Evolutionary conservation across 2,113 vertebrate genomes (phyloP).

Genomic region (Mastomys natalensis): DNA sequence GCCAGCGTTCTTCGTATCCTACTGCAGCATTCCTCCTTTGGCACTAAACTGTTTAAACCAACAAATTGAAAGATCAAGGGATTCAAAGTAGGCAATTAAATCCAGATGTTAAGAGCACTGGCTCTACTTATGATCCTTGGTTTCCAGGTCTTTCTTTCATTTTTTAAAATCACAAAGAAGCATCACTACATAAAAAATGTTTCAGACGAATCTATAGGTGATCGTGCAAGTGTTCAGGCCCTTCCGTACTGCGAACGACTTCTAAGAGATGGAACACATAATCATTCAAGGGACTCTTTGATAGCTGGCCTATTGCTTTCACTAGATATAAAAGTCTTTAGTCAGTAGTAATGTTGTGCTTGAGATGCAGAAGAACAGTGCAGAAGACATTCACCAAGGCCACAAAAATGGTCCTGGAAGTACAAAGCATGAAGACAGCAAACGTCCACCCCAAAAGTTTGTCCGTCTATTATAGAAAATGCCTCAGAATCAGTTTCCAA

Average conservation of each 20-base stretch:
- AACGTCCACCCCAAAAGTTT: background rate
- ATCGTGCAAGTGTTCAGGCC: background rate
- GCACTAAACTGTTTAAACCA: background rate
- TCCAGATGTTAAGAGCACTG: background rate
- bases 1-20: background rate
- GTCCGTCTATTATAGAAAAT: background rate
- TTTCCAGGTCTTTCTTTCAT: background rate
- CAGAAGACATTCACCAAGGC: background rate
- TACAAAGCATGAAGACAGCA: background rate
- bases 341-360: background rate
- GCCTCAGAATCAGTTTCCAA: background rate
- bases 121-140: background rate
- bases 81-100: background rate
- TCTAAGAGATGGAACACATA: background rate
- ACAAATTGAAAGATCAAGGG: background rate
- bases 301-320: background rate
- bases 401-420: background rate
- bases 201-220: background rate
- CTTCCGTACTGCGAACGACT: background rate
- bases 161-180: background rate
- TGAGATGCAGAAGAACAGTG: background rate
- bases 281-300: background rate
- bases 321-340: background rate
- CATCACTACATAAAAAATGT: background rate
- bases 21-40: background rate